Conservation (phyloP, 2,113 vertebrate genomes). For the Podocnemis expansa region DNA sequence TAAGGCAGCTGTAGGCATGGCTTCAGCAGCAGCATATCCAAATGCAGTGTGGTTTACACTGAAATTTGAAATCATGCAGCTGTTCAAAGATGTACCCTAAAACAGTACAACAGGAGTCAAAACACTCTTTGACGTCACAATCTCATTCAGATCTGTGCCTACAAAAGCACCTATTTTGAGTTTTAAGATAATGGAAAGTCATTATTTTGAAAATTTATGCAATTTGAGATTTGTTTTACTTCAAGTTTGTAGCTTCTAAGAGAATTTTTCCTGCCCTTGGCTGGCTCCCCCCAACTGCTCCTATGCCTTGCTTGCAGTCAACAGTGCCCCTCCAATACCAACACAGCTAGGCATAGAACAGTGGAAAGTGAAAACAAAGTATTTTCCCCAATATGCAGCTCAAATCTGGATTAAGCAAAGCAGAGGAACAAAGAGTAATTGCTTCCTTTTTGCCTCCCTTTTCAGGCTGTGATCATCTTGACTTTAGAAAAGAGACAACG, state of each 20-base stretch:
- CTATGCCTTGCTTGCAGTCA: background rate
- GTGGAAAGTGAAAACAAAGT: background rate
- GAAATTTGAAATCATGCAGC: background rate
- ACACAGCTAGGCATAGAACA: background rate
- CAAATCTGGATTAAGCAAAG: background rate
- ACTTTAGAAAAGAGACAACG: background rate
- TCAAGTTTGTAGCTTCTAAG: background rate
- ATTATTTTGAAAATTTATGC: background rate
- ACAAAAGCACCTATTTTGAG: background rate
- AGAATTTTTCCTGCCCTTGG: background rate
- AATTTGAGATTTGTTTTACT: background rate
- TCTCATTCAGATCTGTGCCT: fast-evolving
- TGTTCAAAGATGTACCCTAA: background rate
- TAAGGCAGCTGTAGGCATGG: background rate
- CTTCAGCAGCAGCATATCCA: background rate
- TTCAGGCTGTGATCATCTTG: background rate
- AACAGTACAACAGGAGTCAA: background rate
- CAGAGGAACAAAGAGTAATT: fast-evolving
- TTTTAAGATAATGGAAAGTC: background rate
- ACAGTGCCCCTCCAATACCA: background rate
- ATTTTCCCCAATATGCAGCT: background rate
- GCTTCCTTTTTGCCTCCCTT: background rate
- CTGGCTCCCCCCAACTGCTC: background rate
- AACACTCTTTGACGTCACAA: background rate
- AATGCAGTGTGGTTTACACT: background rate